Percentiles rank a stretch among this genome's conserved stretches.
Conservation (phyloP, 2,888 invertebrate species). For the Unio pictorum region DNA sequence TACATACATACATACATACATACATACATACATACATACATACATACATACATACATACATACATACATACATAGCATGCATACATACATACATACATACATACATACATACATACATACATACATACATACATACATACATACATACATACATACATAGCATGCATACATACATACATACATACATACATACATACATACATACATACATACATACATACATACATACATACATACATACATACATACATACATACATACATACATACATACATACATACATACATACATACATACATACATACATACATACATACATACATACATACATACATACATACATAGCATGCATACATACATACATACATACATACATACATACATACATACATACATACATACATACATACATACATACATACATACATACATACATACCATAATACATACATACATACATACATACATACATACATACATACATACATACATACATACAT, state of each 20-base stretch:
- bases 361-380: conserved; percentile 4
- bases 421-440: neutral
- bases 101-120: neutral
- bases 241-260: conserved; percentile 5
- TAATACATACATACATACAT: no score
- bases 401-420: neutral
- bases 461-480: neutral
- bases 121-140: conserved; percentile 2
- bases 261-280: conserved; percentile 3
- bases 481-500: conserved; percentile 5
- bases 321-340: neutral
- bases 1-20: neutral
- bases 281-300: neutral
- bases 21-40: conserved; percentile 4
- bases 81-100: neutral
- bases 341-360: neutral
- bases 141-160: conserved; percentile 4
- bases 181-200: neutral
- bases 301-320: neutral
- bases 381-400: conserved; percentile 3
- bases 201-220: neutral
- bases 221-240: neutral
- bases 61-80: neutral
- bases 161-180: conserved; percentile 2
- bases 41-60: conserved; percentile 3